A percentile compares a stretch with the other conserved stretches of the same genome.
phyloP scores from a whole-genome alignment of 2,113 vertebrate species.

The Clinocottus analis region DNA sequence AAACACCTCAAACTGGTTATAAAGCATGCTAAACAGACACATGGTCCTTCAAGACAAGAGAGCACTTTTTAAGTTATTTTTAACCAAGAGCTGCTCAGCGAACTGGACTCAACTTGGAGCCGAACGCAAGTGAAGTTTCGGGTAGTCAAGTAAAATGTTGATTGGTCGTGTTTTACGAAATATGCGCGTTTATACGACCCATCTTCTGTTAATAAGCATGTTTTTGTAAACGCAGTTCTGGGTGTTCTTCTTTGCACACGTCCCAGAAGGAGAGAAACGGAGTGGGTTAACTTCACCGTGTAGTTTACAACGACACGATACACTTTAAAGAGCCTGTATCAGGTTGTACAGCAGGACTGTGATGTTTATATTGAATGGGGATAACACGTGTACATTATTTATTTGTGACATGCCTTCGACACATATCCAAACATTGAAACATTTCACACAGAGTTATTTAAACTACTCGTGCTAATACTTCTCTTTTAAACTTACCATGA shows the following conservation, averaged over 20 bases:
- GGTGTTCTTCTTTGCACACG: no score
- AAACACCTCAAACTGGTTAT: no score
- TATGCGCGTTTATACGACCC: no score
- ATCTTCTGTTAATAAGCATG: not conserved
- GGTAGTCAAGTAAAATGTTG: no score
- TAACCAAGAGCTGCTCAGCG: not conserved
- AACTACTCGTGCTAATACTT: fast-evolving
- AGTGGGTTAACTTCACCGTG: no score
- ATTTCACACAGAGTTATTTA: not conserved
- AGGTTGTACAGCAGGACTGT: not conserved
- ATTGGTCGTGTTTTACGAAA: not conserved
- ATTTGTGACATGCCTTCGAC: no score
- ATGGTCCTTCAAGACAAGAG: not conserved
- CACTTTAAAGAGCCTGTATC: no score
- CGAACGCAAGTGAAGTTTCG: not conserved
- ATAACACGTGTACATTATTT: not conserved
- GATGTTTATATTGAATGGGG: not conserved
- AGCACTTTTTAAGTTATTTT: not conserved
- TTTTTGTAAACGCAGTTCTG: not conserved
- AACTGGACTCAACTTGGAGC: not conserved
- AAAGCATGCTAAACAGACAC: no score
- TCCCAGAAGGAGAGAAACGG: no score
- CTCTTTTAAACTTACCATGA: conserved; percentile 66
- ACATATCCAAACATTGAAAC: fast-evolving
- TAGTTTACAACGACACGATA: no score